These are phyloP conservation scores for Catocala sponsa DNA, from an alignment of 2,888 invertebrate species.

Conservation along the genomic window DNA sequence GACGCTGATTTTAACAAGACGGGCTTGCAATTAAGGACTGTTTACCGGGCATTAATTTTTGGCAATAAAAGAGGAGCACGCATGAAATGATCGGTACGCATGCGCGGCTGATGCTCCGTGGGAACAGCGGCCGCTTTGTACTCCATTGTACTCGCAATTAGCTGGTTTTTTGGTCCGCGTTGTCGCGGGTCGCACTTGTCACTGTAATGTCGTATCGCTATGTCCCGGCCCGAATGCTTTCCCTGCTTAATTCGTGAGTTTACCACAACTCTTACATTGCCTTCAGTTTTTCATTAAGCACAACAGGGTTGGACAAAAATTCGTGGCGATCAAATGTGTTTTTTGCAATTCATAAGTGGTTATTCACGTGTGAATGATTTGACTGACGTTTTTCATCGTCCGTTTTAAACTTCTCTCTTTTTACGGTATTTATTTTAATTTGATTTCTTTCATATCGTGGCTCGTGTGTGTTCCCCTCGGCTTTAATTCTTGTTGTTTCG, in stretches of 20 bases:
- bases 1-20: slow-evolving; percentile 73
- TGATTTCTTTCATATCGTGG: slow-evolving; percentile 37
- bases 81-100: slow-evolving; percentile 83
- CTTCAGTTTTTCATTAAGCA: slow-evolving; percentile 43
- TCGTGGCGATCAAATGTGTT: slow-evolving; percentile 65
- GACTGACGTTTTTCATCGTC: slow-evolving; percentile 75
- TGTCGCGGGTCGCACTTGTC: slow-evolving; percentile 78
- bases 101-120: slow-evolving; percentile 78
- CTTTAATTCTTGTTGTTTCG: slow-evolving; percentile 21
- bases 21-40: slow-evolving; percentile 84
- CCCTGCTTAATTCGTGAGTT: slow-evolving; percentile 75
- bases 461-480: slow-evolving; percentile 34
- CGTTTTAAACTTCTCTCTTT: slow-evolving; percentile 59
- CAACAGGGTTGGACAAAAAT: slow-evolving; percentile 51
- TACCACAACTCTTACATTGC: slow-evolving; percentile 65
- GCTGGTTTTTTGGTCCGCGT: slow-evolving; percentile 74
- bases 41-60: slow-evolving; percentile 88
- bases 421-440: slow-evolving; percentile 53
- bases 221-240: slow-evolving; percentile 78
- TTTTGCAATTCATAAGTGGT: slow-evolving; percentile 72
- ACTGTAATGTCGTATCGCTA: slow-evolving; percentile 81
- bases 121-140: slow-evolving; percentile 85
- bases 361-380: slow-evolving; percentile 75
- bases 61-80: slow-evolving; percentile 87
- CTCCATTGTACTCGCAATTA: slow-evolving; percentile 85